These are phyloP conservation scores for Xyrauchen texanus DNA, from an alignment of 2,113 vertebrate species.

Conservation along the genomic window DNA sequence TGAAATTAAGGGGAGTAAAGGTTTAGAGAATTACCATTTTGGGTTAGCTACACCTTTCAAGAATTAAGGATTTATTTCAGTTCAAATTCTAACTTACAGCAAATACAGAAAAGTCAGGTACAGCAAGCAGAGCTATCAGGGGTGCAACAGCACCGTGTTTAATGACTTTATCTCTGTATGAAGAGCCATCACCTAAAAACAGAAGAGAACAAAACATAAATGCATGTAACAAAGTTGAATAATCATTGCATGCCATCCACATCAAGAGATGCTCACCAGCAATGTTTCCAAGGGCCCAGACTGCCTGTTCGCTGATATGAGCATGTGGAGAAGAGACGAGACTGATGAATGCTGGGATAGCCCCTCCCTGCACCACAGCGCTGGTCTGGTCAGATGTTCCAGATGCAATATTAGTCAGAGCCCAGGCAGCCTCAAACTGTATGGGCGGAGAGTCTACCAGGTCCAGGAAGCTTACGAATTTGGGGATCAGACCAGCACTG, in stretches of 20 bases:
- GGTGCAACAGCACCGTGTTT: slow-evolving; percentile 88
- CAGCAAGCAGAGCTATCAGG: slow-evolving; percentile 83
- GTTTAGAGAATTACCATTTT: too few relatives aligned
- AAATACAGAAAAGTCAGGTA: slow-evolving; percentile 84
- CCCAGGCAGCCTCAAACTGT: slow-evolving; percentile 98
- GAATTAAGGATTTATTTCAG: too few relatives aligned
- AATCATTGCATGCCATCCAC: not conserved
- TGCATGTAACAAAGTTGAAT: not conserved
- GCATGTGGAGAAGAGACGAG: slow-evolving; percentile 72
- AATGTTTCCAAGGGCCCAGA: slow-evolving; percentile 80
- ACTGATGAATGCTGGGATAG: slow-evolving; percentile 81
- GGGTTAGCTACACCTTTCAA: too few relatives aligned
- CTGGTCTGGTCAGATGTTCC: slow-evolving; percentile 90
- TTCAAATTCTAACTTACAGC: slow-evolving; percentile 74
- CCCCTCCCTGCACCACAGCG: slow-evolving; percentile 92
- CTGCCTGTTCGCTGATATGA: slow-evolving; percentile 78
- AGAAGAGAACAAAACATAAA: not conserved
- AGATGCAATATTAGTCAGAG: slow-evolving; percentile 96
- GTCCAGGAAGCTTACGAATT: slow-evolving; percentile 87
- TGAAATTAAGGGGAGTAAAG: too few relatives aligned
- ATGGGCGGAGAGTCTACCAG: slow-evolving; percentile 82
- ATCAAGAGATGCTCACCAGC: slow-evolving; percentile 64
- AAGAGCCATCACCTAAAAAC: slow-evolving; percentile 86
- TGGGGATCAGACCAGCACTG: slow-evolving; percentile 88
- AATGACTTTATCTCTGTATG: slow-evolving; percentile 89